Evolutionary conservation across 1,140 invertebrate species (phyloP).

Genomic region (Choristoneura fumiferana): DNA sequence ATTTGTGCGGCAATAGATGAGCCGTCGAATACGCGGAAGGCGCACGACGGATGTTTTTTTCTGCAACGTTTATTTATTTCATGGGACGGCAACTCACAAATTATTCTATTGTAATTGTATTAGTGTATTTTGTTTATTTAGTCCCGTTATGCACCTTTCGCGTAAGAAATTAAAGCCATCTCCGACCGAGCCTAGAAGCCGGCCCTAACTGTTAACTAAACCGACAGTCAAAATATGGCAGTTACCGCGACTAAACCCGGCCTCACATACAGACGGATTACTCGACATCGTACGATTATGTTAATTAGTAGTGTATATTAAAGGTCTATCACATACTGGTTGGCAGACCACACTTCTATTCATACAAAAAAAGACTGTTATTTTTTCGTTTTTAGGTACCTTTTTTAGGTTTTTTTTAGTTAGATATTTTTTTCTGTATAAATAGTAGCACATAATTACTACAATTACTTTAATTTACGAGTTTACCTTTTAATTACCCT

Average conservation of each 20-base stretch:
- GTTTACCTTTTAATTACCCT: conserved; percentile 2
- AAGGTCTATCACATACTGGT: conserved; percentile 11
- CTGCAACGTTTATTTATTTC: background rate
- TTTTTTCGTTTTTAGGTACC: no score
- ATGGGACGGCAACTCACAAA: conserved; percentile 1
- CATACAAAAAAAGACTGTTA: no score
- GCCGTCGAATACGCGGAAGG: background rate
- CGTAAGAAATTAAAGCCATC: conserved; percentile 33
- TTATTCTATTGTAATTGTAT: background rate
- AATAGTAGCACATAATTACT: no score
- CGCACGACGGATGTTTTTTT: background rate
- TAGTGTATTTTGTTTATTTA: no score
- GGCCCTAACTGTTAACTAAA: conserved; percentile 30
- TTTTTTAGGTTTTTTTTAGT: no score
- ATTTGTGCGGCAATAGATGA: background rate
- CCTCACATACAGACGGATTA: conserved; percentile 32
- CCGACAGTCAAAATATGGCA: conserved; percentile 51
- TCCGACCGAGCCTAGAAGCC: background rate
- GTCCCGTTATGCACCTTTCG: conserved; percentile 21
- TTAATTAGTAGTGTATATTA: background rate
- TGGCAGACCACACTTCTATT: background rate
- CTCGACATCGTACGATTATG: conserved; percentile 20
- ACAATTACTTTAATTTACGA: background rate
- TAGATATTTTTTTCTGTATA: no score
- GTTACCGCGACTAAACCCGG: conserved; percentile 36